phyloP scores from a whole-genome alignment of 2,113 vertebrate species.

The Rhinolophus sinicus region DNA sequence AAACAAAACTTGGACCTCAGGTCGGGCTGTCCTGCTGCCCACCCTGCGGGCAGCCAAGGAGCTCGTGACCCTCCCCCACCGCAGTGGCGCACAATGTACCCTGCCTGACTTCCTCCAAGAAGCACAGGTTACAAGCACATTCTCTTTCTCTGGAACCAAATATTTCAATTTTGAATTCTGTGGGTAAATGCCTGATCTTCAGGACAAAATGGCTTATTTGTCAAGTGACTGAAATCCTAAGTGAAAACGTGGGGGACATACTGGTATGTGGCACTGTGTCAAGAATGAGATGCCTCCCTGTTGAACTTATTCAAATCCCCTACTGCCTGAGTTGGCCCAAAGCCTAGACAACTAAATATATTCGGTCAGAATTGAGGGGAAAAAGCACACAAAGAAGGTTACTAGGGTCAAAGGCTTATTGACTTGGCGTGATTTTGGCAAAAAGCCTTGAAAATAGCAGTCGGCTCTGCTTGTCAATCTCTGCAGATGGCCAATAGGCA shows the following conservation, averaged over 20 bases:
- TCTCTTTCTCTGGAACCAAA: not conserved
- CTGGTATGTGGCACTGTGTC: slow-evolving; percentile 49
- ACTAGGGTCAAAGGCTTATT: slow-evolving; percentile 41
- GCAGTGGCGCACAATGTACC: not conserved
- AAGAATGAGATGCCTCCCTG: slow-evolving; percentile 41
- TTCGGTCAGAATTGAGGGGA: not conserved
- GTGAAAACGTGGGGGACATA: not conserved
- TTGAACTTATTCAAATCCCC: slow-evolving; percentile 42
- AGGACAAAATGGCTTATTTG: slow-evolving; percentile 52
- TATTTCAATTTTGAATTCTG: slow-evolving; percentile 51
- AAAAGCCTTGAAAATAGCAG: slow-evolving; percentile 30
- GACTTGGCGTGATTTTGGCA: slow-evolving; percentile 4
- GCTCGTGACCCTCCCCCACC: too few species aligned
- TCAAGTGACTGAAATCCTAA: slow-evolving; percentile 43
- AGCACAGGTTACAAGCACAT: not conserved
- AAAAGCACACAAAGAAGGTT: not conserved
- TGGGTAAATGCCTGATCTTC: slow-evolving; percentile 21
- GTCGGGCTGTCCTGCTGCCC: not conserved
- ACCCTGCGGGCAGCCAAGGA: not conserved
- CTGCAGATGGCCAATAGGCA: not conserved
- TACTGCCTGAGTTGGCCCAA: slow-evolving; percentile 45
- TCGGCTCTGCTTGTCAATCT: not conserved
- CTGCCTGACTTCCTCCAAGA: not conserved
- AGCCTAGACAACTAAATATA: slow-evolving; percentile 61
- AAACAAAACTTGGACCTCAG: not conserved